Conservation (phyloP, 1,140 invertebrate genomes). For the Amyelois transitella region DNA sequence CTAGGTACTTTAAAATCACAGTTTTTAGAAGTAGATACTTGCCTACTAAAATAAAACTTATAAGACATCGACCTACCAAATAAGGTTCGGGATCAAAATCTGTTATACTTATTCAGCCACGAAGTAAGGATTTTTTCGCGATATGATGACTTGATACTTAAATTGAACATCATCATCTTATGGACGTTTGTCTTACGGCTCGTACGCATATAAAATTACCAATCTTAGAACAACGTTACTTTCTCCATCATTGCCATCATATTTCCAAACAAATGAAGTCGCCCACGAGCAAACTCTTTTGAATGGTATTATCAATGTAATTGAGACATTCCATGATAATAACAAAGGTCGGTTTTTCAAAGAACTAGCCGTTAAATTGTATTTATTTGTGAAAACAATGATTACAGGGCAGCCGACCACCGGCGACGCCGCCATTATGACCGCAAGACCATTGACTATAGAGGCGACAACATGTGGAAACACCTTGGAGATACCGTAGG, state of each 20-base stretch:
- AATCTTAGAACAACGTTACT: too few species aligned
- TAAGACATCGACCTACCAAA: too few species aligned
- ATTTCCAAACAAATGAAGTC: neutral
- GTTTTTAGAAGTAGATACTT: too few species aligned
- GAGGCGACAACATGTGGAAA: neutral
- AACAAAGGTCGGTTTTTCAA: conserved; percentile 12
- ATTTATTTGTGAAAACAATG: conserved; percentile 26
- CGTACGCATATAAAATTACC: too few species aligned
- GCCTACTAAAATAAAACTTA: too few species aligned
- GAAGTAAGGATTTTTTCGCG: too few species aligned
- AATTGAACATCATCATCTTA: too few species aligned
- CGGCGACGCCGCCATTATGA: conserved; percentile 4
- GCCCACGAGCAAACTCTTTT: neutral
- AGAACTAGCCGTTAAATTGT: conserved; percentile 5
- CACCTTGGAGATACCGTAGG: neutral
- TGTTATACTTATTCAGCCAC: too few species aligned
- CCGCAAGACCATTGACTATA: neutral
- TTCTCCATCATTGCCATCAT: neutral
- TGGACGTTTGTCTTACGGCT: too few species aligned
- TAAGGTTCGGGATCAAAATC: too few species aligned
- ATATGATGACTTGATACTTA: too few species aligned
- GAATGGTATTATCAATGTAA: neutral
- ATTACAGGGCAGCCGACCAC: conserved; percentile 25
- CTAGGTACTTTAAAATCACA: too few species aligned
- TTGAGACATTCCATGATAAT: conserved; percentile 4